phyloP scores from a whole-genome alignment of 2,113 vertebrate species.

The Ageneiosus marmoratus region DNA sequence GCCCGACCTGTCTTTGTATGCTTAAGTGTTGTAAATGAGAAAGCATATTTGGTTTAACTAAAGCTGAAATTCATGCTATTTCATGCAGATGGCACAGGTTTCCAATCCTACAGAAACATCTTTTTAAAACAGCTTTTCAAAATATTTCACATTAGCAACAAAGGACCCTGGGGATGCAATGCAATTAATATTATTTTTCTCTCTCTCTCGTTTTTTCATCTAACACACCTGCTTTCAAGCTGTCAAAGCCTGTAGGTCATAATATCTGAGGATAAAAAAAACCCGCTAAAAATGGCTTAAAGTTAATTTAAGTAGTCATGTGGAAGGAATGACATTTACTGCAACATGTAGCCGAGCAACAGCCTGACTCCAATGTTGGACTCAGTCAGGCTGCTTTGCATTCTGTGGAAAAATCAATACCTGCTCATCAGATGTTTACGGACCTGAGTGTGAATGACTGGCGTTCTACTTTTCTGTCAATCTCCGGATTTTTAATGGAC shows the following conservation, averaged over 20 bases:
- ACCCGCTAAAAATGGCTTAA: background rate
- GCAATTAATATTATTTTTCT: conserved; percentile 15
- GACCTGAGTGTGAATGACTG: conserved; percentile 22
- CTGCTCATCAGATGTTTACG: conserved; percentile 37
- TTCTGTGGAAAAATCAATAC: conserved; percentile 22
- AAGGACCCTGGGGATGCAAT: background rate
- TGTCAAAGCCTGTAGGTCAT: background rate
- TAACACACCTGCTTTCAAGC: background rate
- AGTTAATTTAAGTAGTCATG: background rate
- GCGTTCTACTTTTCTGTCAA: background rate
- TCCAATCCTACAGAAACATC: background rate
- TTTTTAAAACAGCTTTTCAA: background rate
- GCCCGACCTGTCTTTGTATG: background rate
- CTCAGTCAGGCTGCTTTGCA: background rate
- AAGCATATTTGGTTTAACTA: background rate
- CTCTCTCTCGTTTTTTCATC: background rate
- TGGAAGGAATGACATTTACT: background rate
- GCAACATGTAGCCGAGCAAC: conserved; percentile 21
- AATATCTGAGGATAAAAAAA: background rate
- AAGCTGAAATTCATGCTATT: background rate
- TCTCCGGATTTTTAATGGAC: conserved; percentile 15
- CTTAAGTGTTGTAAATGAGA: background rate
- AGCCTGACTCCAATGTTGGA: background rate
- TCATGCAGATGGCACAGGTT: background rate
- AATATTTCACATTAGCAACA: background rate